Percentiles rank a stretch among this genome's conserved stretches.
Evolutionary conservation across 30 jellyfish, hydroid and myxozoan genomes (phyloP).

Genomic region (Pelagia noctiluca): DNA sequence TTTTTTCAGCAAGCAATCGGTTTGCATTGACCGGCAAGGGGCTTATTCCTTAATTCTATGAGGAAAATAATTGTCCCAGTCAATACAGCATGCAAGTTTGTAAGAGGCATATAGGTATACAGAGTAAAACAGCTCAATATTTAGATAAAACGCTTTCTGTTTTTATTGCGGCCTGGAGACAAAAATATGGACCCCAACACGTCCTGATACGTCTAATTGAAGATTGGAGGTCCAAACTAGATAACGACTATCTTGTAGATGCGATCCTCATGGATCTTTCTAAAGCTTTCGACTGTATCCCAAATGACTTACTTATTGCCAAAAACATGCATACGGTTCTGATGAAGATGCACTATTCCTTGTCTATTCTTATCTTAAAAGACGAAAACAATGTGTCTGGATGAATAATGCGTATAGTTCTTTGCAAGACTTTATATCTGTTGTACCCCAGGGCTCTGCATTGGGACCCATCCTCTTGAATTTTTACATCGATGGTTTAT

Average conservation of each 20-base stretch:
- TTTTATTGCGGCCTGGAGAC: too few relatives aligned
- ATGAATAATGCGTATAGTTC: constrained; percentile 1
- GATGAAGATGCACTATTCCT: neutral
- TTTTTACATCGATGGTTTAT: constrained; percentile 1
- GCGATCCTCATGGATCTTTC: neutral
- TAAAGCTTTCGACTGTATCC: neutral
- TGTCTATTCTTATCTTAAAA: neutral
- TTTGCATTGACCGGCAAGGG: too few relatives aligned
- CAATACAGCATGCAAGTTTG: too few relatives aligned
- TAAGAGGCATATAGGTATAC: too few relatives aligned
- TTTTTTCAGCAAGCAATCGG: too few relatives aligned
- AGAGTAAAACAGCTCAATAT: too few relatives aligned
- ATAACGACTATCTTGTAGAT: neutral
- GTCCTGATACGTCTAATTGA: neutral
- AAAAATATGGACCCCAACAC: too few relatives aligned
- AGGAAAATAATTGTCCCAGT: too few relatives aligned
- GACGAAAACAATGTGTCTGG: neutral
- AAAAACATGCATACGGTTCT: neutral
- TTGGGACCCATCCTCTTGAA: constrained; percentile 11
- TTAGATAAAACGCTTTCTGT: too few relatives aligned
- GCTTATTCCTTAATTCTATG: too few relatives aligned
- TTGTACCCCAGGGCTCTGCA: constrained; percentile 33
- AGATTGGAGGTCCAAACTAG: neutral
- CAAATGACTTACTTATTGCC: neutral
- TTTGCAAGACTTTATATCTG: neutral